Base-by-base conservation (phyloP, 2,888 invertebrate genomes). In the Scaptomyza reducta region DNA sequence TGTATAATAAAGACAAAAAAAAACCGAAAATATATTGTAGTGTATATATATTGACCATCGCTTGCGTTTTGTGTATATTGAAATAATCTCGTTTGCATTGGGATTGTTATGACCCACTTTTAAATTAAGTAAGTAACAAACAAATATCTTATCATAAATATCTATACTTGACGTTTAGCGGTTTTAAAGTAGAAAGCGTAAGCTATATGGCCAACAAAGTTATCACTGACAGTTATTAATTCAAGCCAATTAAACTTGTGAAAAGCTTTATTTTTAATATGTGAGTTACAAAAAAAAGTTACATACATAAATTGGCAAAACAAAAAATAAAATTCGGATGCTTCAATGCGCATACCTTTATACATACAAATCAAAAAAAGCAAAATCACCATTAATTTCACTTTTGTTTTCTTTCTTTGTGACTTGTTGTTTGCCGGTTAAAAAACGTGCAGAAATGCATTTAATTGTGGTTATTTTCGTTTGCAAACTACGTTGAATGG, bases 261-360 rank as follows among this genome's bases (percentile, higher is more conserved):
- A 74, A 82, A 79, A 85, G 79, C 82, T 84, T 85, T 81, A 66
- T 82, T 84, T 84, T 84, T 80, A 74, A 85, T 85, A 85, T 87
- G 85, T 78, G 71, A 82, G 84, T 14, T 81, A 87, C 71, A 64
- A 82, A 82, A 82, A 82, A 77, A 79, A 79, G 44, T 33, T 2
- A 2, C 22, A 22, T 22, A 2, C 3, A 22, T 22, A 22, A 22
- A 42, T 13, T 42, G 44, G 61, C 56, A 45, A 22, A 22, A 22
- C 3, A 42, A 41, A 70, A 41, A 9, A 16, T 3, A 18, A 18
- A 5, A 38, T 38, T 40, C 54, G 33, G 38, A 41, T 49, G 27
- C 47, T 25, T 59, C 18, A 41, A 54, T 33, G 13, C 31, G 13
- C 31, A 13, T 33, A 33, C 33, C 6, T n/a, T 5, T 41, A 45